These are phyloP conservation scores for Liparis tanakae DNA, from an alignment of 2,797 vertebrate species.

Conservation along the genomic window DNA sequence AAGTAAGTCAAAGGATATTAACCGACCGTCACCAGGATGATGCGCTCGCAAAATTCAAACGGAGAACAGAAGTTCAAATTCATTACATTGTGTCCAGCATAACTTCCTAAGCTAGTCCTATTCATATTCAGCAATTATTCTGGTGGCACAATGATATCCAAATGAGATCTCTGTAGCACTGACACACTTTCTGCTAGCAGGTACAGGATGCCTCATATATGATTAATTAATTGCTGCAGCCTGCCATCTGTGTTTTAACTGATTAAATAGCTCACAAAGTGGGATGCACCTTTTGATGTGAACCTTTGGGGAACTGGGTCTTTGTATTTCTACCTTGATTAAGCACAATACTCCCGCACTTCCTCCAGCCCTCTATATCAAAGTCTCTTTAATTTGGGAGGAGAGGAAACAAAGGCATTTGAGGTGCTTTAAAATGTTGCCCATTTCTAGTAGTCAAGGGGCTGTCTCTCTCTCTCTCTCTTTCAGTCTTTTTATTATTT, in stretches of 20 bases:
- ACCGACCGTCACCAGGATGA: constrained; percentile 17
- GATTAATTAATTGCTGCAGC: constrained; percentile 87
- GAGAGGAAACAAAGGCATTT: constrained; percentile 80
- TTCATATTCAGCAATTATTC: constrained; percentile 70
- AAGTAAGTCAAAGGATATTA: constrained; percentile 1
- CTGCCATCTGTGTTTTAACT: constrained; percentile 89
- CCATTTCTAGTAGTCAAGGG: constrained; percentile 76
- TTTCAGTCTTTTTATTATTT: constrained; percentile 46
- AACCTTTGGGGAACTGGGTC: constrained; percentile 81
- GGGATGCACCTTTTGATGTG: constrained; percentile 87
- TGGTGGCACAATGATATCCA: constrained; percentile 77
- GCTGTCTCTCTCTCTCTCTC: constrained; percentile 42
- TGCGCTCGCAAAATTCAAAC: neutral
- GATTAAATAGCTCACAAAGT: constrained; percentile 88
- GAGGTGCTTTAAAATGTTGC: constrained; percentile 78
- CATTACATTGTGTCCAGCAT: constrained; percentile 50
- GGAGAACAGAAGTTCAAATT: constrained; percentile 52
- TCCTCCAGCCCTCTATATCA: constrained; percentile 78
- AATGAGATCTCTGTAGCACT: constrained; percentile 83
- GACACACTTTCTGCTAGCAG: constrained; percentile 84
- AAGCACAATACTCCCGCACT: constrained; percentile 80
- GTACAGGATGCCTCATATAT: constrained; percentile 85
- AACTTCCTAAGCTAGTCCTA: constrained; percentile 51
- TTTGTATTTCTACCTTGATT: constrained; percentile 87
- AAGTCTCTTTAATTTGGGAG: constrained; percentile 84